These are phyloP conservation scores for Chloebia gouldiae DNA, from an alignment of 2,113 vertebrate species.

Conservation along the genomic window DNA sequence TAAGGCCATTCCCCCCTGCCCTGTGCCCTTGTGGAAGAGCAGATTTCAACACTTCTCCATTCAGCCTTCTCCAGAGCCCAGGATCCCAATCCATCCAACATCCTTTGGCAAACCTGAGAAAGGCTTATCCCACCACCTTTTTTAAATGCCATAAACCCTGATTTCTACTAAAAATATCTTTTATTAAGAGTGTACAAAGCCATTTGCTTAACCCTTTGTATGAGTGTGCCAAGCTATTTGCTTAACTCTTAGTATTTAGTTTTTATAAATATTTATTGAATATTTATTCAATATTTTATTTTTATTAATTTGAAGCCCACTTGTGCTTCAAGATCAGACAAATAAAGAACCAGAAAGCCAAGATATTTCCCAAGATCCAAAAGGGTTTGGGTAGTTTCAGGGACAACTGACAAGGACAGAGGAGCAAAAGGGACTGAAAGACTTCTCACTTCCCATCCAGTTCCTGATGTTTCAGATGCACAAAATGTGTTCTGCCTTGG, in stretches of 20 bases:
- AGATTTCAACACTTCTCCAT: background rate
- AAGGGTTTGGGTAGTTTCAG: background rate
- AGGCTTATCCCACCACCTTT: background rate
- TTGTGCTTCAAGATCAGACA: background rate
- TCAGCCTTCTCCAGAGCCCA: background rate
- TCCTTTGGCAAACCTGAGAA: background rate
- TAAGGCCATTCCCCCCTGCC: too few species aligned
- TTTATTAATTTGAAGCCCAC: background rate
- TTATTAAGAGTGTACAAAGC: background rate
- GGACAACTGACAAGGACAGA: background rate
- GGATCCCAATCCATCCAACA: background rate
- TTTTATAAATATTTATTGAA: background rate
- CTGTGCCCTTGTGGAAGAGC: background rate
- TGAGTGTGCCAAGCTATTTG: background rate
- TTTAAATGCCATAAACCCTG: background rate
- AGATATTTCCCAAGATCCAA: background rate
- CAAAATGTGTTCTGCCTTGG: background rate
- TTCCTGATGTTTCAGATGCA: background rate
- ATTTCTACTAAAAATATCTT: background rate
- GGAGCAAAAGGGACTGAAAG: background rate
- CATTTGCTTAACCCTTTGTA: background rate
- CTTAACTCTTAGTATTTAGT: background rate
- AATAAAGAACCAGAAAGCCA: background rate
- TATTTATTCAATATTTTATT: background rate
- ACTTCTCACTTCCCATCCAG: background rate